phyloP scores from a whole-genome alignment of 1,140 invertebrate species.

The Drosophila oshimai region DNA sequence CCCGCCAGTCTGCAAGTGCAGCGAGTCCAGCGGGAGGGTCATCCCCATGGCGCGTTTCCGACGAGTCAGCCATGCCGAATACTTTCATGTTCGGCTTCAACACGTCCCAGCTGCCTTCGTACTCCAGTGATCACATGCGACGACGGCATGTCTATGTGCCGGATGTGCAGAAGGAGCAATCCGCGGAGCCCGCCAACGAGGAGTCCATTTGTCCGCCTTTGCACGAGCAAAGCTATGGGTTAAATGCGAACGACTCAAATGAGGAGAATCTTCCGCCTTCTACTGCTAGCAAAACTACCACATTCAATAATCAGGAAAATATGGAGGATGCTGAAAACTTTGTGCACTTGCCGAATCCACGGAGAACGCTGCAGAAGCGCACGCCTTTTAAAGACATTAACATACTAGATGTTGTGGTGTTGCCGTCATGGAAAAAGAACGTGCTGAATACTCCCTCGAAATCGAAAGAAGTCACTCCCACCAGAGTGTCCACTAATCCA shows the following conservation, averaged over 20 bases:
- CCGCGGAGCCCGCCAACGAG: neutral
- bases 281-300: neutral
- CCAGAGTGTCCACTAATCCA: neutral
- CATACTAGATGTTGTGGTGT: slow-evolving; percentile 61
- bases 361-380: slow-evolving; percentile 51
- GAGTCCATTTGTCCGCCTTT: neutral
- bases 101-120: slow-evolving; percentile 66
- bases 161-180: slow-evolving; percentile 1
- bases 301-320: slow-evolving; percentile 27
- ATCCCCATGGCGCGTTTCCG: slow-evolving; percentile 73
- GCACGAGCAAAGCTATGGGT: neutral
- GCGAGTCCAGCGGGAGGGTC: neutral
- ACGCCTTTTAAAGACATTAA: slow-evolving; percentile 69
- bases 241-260: slow-evolving; percentile 61
- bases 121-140: slow-evolving; percentile 66
- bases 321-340: slow-evolving; percentile 39
- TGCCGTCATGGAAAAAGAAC: slow-evolving; percentile 70
- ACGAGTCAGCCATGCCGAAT: slow-evolving; percentile 49
- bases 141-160: slow-evolving; percentile 51
- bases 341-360: slow-evolving; percentile 65
- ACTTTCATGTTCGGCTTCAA: slow-evolving; percentile 65
- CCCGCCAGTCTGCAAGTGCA: neutral
- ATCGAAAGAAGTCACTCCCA: neutral
- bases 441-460: slow-evolving; percentile 18
- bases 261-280: slow-evolving; percentile 62